phyloP scores from a whole-genome alignment of 2,888 invertebrate species.

The Lasioglossum malachurum region DNA sequence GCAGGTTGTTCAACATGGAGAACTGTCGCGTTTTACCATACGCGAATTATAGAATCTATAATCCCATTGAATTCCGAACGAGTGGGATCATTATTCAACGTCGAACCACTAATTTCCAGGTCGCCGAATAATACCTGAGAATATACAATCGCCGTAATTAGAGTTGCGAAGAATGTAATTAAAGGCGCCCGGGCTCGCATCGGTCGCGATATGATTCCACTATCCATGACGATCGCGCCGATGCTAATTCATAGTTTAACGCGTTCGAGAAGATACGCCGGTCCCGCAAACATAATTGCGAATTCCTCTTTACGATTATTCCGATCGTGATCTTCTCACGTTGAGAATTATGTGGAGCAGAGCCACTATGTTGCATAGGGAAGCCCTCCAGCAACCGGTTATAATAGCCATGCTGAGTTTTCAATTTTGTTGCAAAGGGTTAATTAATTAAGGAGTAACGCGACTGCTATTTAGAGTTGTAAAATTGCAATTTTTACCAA shows the following conservation, averaged over 20 bases:
- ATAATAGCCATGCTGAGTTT: background rate
- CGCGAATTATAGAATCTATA: background rate
- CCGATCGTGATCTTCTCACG: background rate
- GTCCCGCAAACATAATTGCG: background rate
- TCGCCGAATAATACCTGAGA: conserved; percentile 10
- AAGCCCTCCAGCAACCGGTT: background rate
- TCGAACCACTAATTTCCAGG: conserved; percentile 22
- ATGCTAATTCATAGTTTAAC: conserved; percentile 1
- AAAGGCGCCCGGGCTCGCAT: background rate
- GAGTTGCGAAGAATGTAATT: background rate
- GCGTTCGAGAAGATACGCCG: background rate
- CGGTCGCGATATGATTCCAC: background rate
- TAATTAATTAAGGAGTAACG: background rate
- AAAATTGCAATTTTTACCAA: background rate
- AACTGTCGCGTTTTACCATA: background rate
- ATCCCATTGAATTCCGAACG: conserved; percentile 3
- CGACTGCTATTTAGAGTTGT: too few species aligned
- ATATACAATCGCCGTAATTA: background rate
- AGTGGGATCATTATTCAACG: background rate
- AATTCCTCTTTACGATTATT: background rate
- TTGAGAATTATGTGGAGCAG: background rate
- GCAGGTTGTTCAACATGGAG: background rate
- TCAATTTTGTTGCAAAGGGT: background rate
- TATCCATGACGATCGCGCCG: background rate
- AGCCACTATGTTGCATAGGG: background rate